phyloP scores from a whole-genome alignment of 2,888 invertebrate species.

The Mayetiola destructor region DNA sequence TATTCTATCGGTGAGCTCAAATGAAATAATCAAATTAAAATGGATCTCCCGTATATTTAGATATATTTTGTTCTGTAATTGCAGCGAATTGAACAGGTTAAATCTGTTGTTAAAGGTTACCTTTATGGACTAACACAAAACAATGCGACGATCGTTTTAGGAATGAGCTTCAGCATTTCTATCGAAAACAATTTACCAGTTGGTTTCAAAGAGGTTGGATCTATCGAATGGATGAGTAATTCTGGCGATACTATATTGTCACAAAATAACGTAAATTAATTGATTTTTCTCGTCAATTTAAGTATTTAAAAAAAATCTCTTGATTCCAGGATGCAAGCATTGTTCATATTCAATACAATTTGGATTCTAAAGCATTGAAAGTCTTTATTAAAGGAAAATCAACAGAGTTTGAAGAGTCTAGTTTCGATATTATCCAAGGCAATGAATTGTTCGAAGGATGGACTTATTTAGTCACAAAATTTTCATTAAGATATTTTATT shows the following conservation, averaged over 20 bases:
- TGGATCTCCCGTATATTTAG: background rate
- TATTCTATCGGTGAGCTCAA: background rate
- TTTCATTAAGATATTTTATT: background rate
- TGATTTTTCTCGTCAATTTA: constrained; percentile 12
- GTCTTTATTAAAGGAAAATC: background rate
- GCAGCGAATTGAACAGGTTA: constrained; percentile 51
- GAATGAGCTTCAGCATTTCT: constrained; percentile 37
- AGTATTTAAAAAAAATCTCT: background rate
- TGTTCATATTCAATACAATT: background rate
- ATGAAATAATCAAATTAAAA: background rate
- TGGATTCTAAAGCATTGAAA: background rate
- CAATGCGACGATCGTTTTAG: constrained; percentile 51
- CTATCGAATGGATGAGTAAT: constrained; percentile 34
- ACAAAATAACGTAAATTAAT: background rate
- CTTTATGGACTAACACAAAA: constrained; percentile 62
- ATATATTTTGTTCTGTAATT: constrained; percentile 20
- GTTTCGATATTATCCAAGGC: background rate
- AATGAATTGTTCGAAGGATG: background rate
- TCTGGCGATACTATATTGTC: constrained; percentile 21
- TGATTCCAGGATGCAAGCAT: background rate
- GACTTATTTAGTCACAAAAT: background rate
- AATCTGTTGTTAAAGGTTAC: constrained; percentile 50
- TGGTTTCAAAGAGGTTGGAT: constrained; percentile 41
- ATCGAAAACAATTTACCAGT: constrained; percentile 25
- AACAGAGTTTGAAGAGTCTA: background rate